Conservation (phyloP, 2,113 vertebrate species). For the Rostratula benghalensis region DNA sequence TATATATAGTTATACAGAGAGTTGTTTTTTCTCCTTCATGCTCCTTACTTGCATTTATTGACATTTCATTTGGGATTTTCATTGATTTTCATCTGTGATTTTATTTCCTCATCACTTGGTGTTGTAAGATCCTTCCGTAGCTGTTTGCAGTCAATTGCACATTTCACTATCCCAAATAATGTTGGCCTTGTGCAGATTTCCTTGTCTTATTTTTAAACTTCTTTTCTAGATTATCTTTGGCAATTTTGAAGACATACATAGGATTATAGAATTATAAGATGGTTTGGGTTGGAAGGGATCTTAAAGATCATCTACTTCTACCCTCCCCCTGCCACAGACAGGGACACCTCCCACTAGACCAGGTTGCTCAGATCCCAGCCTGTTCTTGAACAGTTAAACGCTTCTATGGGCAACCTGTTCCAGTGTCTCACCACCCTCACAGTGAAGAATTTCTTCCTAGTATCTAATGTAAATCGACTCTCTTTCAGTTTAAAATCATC, state of each 20-base stretch:
- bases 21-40: slow-evolving; percentile 1
- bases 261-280: neutral
- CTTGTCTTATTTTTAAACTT: neutral
- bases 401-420: neutral
- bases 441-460: neutral
- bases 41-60: slow-evolving; percentile 17
- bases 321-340: neutral
- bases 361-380: neutral
- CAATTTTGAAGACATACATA: neutral
- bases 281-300: neutral
- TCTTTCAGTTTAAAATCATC: neutral
- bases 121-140: neutral
- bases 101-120: neutral
- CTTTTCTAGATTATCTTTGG: neutral
- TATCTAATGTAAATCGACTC: neutral
- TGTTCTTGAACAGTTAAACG: neutral
- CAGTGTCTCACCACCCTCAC: neutral
- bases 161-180: neutral
- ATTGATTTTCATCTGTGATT: neutral
- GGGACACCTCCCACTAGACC: neutral
- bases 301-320: neutral
- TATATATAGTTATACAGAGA: neutral
- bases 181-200: neutral
- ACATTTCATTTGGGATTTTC: slow-evolving; percentile 18
- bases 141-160: neutral